Conservation (phyloP, 2,113 vertebrate genomes). For the Gasterosteus aculeatus region DNA sequence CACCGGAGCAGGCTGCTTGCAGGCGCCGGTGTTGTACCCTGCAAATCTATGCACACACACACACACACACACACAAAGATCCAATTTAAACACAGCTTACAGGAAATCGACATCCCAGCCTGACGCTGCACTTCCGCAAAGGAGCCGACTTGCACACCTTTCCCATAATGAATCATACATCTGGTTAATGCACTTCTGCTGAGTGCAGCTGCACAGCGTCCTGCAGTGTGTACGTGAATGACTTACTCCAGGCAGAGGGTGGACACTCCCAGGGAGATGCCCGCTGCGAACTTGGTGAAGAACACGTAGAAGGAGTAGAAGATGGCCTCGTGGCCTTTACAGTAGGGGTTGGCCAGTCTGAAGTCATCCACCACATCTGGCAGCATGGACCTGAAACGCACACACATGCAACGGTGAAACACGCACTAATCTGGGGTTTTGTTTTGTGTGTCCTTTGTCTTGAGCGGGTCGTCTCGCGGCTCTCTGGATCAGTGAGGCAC, state of each 20-base stretch:
- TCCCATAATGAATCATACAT: slow-evolving; percentile 23
- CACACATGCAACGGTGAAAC: slow-evolving; percentile 13
- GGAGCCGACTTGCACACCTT: slow-evolving; percentile 34
- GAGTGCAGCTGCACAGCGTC: neutral
- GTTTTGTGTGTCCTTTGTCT: neutral
- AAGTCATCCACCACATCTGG: slow-evolving; percentile 96
- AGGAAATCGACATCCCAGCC: slow-evolving; percentile 4
- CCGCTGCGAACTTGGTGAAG: slow-evolving; percentile 92
- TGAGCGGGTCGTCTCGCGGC: too few relatives aligned
- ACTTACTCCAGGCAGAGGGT: slow-evolving; percentile 93
- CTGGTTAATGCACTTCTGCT: slow-evolving; percentile 25
- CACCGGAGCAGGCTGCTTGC: slow-evolving; percentile 85
- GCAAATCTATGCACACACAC: slow-evolving; percentile 83
- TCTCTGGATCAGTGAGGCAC: slow-evolving; percentile 15
- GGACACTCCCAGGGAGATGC: slow-evolving; percentile 92
- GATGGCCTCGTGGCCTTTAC: slow-evolving; percentile 91
- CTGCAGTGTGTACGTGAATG: neutral
- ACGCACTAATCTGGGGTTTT: neutral
- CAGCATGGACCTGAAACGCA: slow-evolving; percentile 90
- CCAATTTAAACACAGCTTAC: slow-evolving; percentile 28
- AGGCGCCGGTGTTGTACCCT: slow-evolving; percentile 88
- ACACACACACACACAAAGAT: slow-evolving; percentile 29
- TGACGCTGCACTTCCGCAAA: slow-evolving; percentile 20
- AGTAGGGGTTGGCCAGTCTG: slow-evolving; percentile 85
- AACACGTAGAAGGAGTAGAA: slow-evolving; percentile 98